Evolutionary conservation across 1,140 invertebrate genomes (phyloP).

Genomic region (Anadara kagoshimensis): DNA sequence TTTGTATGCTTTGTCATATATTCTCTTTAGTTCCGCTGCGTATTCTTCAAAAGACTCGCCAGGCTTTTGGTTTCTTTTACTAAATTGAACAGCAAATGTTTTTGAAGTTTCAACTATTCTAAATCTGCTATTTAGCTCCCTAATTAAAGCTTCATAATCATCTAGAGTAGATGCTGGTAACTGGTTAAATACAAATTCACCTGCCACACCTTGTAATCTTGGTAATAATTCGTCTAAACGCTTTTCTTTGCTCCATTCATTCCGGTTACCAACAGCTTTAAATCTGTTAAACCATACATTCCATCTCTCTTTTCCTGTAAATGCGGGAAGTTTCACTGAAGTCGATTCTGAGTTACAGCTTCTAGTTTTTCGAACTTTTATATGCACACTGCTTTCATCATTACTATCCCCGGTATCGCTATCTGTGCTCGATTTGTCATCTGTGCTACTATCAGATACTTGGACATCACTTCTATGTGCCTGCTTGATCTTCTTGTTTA

Average conservation of each 20-base stretch:
- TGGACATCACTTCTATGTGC: too few species aligned
- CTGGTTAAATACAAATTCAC: conserved; percentile 35
- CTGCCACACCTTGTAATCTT: conserved; percentile 29
- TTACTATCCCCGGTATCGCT: too few species aligned
- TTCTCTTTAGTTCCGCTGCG: conserved; percentile 34
- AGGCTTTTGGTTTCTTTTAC: conserved; percentile 14
- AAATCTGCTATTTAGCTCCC: conserved; percentile 26
- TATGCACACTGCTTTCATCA: too few species aligned
- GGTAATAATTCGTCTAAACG: conserved; percentile 34
- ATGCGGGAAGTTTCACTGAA: conserved; percentile 20
- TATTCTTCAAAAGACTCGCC: conserved; percentile 35
- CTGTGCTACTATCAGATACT: too few species aligned
- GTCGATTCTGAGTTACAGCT: too few species aligned
- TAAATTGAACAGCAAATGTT: conserved; percentile 28
- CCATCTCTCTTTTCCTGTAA: conserved; percentile 25
- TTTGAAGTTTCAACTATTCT: conserved; percentile 27
- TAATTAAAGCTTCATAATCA: conserved; percentile 22
- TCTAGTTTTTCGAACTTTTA: too few species aligned
- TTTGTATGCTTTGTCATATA: conserved; percentile 34
- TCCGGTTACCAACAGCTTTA: conserved; percentile 12
- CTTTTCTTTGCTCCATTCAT: conserved; percentile 16
- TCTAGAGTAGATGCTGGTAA: background rate
- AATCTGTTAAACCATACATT: conserved; percentile 33
- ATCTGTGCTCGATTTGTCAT: too few species aligned
- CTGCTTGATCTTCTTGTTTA: too few species aligned